Conservation (phyloP, 2,888 invertebrate species). For the Drosophila rubida region DNA sequence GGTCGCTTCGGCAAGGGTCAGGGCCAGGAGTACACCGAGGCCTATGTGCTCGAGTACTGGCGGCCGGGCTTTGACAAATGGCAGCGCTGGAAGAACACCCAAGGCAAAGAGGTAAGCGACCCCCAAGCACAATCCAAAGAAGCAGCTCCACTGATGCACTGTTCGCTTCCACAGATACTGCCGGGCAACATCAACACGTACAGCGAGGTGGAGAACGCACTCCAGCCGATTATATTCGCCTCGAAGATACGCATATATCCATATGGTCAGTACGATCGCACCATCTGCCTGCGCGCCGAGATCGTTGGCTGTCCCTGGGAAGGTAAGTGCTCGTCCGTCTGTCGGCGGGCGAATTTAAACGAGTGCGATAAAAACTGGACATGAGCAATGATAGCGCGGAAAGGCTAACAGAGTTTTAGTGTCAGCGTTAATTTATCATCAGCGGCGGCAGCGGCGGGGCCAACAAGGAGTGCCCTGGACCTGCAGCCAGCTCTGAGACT, state of each 20-base stretch:
- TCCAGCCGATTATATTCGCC: constrained; percentile 91
- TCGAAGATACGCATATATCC: constrained; percentile 92
- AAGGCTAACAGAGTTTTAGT: constrained; percentile 78
- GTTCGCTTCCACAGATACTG: constrained; percentile 90
- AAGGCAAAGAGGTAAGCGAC: constrained; percentile 89
- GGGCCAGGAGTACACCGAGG: constrained; percentile 92
- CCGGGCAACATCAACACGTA: constrained; percentile 92
- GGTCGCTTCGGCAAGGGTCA: constrained; percentile 93
- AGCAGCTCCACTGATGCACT: no score
- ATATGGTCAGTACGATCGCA: constrained; percentile 90
- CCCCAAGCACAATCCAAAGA: no score
- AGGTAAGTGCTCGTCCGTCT: constrained; percentile 86
- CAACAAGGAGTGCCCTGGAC: constrained; percentile 27
- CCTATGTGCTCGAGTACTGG: constrained; percentile 92
- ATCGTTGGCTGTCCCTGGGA: constrained; percentile 91
- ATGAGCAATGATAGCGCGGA: constrained; percentile 77
- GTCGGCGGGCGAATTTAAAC: constrained; percentile 57
- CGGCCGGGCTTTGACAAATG: constrained; percentile 89
- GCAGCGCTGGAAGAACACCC: constrained; percentile 90
- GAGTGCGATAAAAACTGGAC: constrained; percentile 68
- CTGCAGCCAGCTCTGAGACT: not conserved
- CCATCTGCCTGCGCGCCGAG: constrained; percentile 93
- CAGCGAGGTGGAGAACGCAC: constrained; percentile 89
- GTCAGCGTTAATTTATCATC: constrained; percentile 80
- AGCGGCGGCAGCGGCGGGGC: not conserved